Evolutionary conservation across 2,113 vertebrate genomes (phyloP).

Genomic region (Thunnus maccoyii): DNA sequence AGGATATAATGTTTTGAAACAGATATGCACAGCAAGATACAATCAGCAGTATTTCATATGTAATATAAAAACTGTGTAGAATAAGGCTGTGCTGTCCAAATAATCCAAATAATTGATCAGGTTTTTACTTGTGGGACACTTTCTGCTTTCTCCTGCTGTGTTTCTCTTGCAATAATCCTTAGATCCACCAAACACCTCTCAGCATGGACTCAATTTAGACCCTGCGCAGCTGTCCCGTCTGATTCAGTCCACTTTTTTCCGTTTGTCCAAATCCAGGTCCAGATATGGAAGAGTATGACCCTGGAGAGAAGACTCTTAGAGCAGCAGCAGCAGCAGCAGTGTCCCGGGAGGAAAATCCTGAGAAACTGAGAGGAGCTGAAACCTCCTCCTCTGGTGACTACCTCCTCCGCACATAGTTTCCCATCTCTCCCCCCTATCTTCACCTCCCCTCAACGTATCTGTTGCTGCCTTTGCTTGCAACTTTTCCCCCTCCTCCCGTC

Average conservation of each 20-base stretch:
- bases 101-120: background rate
- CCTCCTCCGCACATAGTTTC: conserved; percentile 65
- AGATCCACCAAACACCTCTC: conserved; percentile 13
- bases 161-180: conserved; percentile 34
- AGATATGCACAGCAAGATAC: background rate
- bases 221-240: background rate
- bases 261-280: conserved; percentile 59
- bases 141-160: background rate
- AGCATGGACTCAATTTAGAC: background rate
- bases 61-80: background rate
- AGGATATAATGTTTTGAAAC: background rate
- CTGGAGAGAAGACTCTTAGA: conserved; percentile 49
- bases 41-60: background rate
- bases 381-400: conserved; percentile 53
- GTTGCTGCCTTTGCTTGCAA: conserved; percentile 56
- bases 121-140: background rate
- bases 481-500: conserved; percentile 19
- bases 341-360: conserved; percentile 69
- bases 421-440: conserved; percentile 50
- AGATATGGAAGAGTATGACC: conserved; percentile 64
- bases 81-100: background rate
- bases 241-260: conserved; percentile 10
- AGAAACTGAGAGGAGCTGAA: conserved; percentile 57
- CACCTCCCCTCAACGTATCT: conserved; percentile 53
- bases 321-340: conserved; percentile 26